A percentile compares a stretch with the other conserved stretches of the same genome.
phyloP scores from a whole-genome alignment of 2,113 vertebrate genomes.

The Bufo gargarizans region DNA sequence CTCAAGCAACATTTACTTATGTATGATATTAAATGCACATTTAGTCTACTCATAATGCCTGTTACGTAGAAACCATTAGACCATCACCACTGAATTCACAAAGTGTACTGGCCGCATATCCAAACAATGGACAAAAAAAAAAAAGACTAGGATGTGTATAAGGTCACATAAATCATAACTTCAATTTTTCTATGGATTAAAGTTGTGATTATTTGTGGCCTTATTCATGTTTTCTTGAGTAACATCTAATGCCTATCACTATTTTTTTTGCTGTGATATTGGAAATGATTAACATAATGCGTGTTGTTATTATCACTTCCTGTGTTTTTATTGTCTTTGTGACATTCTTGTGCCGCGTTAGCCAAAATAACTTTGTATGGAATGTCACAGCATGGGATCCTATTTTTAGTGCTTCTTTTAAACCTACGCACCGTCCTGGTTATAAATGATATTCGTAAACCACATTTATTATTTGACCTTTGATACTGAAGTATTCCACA shows the following conservation, averaged over 20 bases:
- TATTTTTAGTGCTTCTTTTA: neutral
- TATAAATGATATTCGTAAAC: neutral
- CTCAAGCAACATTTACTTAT: no score
- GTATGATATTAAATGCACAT: no score
- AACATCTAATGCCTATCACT: neutral
- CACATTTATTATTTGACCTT: neutral
- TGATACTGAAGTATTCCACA: neutral
- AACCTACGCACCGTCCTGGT: neutral
- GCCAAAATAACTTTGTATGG: neutral
- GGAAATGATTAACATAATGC: constrained; percentile 20
- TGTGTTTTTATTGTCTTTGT: neutral
- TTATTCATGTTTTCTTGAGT: neutral
- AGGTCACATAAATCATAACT: no score
- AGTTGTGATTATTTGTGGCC: no score
- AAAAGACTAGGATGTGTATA: no score
- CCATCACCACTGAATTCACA: no score
- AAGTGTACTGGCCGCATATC: no score
- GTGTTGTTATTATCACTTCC: constrained; percentile 12
- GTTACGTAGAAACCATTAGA: no score
- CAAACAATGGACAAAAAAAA: no score
- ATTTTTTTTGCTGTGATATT: neutral
- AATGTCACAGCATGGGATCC: neutral
- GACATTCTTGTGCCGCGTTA: constrained; percentile 1
- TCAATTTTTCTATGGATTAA: no score
- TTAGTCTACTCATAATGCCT: no score